Evolutionary conservation across 2,113 vertebrate genomes (phyloP).

Genomic region (Ancistrus triradiatus): DNA sequence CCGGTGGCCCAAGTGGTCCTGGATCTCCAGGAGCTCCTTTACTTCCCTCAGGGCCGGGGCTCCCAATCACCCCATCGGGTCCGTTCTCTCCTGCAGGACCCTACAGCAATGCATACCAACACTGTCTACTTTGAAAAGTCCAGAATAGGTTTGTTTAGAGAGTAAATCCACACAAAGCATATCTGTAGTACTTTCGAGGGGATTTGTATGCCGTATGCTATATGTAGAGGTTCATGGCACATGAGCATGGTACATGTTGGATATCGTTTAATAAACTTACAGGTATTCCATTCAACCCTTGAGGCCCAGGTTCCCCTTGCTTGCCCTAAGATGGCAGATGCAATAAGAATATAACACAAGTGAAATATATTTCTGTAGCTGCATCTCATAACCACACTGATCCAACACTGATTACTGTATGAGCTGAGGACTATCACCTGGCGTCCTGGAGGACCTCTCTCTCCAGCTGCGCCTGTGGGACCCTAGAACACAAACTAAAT

Average conservation of each 20-base stretch:
- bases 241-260: too few species aligned
- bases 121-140: too few species aligned
- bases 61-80: slow-evolving; percentile 62
- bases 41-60: slow-evolving; percentile 70
- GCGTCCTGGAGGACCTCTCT: slow-evolving; percentile 68
- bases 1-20: slow-evolving; percentile 64
- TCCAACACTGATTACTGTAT: neutral
- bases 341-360: neutral
- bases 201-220: too few species aligned
- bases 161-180: too few species aligned
- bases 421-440: slow-evolving; percentile 62
- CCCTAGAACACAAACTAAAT: slow-evolving; percentile 61
- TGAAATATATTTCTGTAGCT: too few species aligned
- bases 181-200: too few species aligned
- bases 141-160: too few species aligned
- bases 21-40: slow-evolving; percentile 60
- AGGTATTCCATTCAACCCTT: slow-evolving; percentile 69
- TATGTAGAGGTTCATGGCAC: too few species aligned
- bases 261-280: too few species aligned
- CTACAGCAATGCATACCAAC: slow-evolving; percentile 56
- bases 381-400: slow-evolving; percentile 4
- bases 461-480: slow-evolving; percentile 67
- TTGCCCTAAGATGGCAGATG: slow-evolving; percentile 67
- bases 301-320: slow-evolving; percentile 71
- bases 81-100: slow-evolving; percentile 70